Evolutionary conservation across 2,113 vertebrate species (phyloP).

Genomic region (Anas platyrhynchos): DNA sequence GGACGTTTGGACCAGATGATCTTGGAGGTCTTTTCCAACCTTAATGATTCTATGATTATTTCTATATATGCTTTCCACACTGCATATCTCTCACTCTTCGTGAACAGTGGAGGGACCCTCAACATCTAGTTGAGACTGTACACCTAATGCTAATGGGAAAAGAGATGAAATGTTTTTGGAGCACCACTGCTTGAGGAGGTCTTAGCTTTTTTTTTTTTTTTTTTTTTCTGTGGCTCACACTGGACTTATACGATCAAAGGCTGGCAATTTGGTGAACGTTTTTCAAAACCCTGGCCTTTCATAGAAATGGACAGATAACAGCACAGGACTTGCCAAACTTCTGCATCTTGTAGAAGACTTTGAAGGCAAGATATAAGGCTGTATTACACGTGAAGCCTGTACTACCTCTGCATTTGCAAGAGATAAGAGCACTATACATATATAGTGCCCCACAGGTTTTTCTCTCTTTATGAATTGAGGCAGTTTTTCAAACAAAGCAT

Average conservation of each 20-base stretch:
- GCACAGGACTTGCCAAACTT: background rate
- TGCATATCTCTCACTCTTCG: fast-evolving
- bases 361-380: background rate
- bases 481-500: conserved; percentile 56
- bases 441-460: background rate
- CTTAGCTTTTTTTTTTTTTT: conserved; percentile 1
- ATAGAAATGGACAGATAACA: background rate
- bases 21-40: too few species aligned
- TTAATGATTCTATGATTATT: background rate
- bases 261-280: background rate
- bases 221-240: background rate
- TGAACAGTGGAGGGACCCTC: background rate
- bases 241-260: background rate
- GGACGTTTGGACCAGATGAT: too few species aligned
- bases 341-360: background rate
- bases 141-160: background rate
- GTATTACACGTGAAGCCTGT: background rate
- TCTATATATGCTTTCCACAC: background rate
- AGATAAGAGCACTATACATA: background rate
- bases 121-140: background rate
- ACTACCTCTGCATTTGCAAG: background rate
- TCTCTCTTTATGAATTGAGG: conserved; percentile 32
- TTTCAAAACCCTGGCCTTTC: background rate
- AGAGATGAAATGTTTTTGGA: background rate
- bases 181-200: background rate